Evolutionary conservation across 2,888 invertebrate genomes (phyloP), one percentile per base, ranked within the genome.

Genomic region (Diarsia rubi): DNA sequence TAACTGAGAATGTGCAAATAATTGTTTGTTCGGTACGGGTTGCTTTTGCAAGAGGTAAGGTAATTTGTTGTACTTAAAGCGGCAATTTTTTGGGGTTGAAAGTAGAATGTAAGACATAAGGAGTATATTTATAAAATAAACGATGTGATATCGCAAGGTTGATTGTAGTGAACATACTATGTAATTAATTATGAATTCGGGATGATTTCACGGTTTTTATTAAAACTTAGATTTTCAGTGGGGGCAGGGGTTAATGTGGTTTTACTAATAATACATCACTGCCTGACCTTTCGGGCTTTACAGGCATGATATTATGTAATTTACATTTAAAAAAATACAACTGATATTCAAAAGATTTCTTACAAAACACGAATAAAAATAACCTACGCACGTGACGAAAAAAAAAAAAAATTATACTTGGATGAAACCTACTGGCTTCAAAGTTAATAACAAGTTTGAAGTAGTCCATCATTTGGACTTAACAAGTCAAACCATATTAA

Each of bases 1-100:
- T 74, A 72, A 69, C 59, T 54, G n/a, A 42, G 60, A 78, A 65
- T 57, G 73, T 57, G 57, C n/a, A 59, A 73, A 73, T 73, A 60
- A 78, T 47, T 62, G 71, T 27, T 21, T 5, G n/a, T 42, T 42
- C 11, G 6, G 11, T 14, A n/a, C 6, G 21, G 57, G 14, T 21
- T 0, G 9, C 16, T 9, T 47, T 47, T 59, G 1, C 14, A 69
- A 24, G 44, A 42, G 42, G 62, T 31, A 59, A 59, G 21, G 12
- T 16, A 16, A n/a, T 12, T 67, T 8, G 44, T 52, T 67, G 42
- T 19, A 44, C 16, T 2, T 27, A 27, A 5, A 24, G 5, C 14
- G 9, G 9, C 16, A 16, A 14, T 42, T 21, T 69, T 64, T 42
- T 62, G 45, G 11, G 11, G 6, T 21, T 3, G 4, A 8, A 5